A percentile compares a stretch with the other conserved stretches of the same genome.
Evolutionary conservation across 2,113 vertebrate species (phyloP).

Genomic region (Alaudala cheleensis): DNA sequence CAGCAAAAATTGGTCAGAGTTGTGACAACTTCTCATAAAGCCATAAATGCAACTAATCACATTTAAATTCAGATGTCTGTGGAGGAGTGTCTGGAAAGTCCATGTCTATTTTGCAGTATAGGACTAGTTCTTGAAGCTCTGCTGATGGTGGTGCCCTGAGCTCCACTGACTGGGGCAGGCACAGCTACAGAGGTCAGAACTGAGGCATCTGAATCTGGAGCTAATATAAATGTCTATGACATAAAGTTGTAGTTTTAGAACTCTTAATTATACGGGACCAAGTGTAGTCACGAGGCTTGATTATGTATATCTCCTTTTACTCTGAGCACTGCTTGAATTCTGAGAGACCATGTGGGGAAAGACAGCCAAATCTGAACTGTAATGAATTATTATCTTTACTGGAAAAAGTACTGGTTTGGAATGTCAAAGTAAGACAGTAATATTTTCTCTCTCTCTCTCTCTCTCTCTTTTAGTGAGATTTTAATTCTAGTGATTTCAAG

Average conservation of each 20-base stretch:
- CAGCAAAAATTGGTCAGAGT: not conserved
- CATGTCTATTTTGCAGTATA: not conserved
- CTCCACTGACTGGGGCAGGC: not conserved
- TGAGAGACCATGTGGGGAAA: not conserved
- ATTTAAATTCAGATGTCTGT: not conserved
- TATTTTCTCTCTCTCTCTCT: not conserved
- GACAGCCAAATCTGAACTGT: not conserved
- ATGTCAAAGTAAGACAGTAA: not conserved
- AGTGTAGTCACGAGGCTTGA: not conserved
- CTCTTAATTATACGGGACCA: not conserved
- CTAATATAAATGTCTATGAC: not conserved
- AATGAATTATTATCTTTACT: not conserved
- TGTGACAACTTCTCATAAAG: not conserved
- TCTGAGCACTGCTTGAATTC: not conserved
- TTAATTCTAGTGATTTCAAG: conserved; percentile 91
- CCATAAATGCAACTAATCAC: not conserved
- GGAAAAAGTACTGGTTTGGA: not conserved
- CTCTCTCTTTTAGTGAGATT: not conserved
- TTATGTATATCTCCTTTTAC: not conserved
- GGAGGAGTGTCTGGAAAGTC: not conserved
- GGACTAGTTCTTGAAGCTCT: not conserved
- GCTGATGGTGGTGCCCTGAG: not conserved
- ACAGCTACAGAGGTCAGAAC: not conserved
- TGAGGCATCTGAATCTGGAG: not conserved
- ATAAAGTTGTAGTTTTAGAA: not conserved